phyloP scores from a whole-genome alignment of 2,113 vertebrate genomes.

The Myrmecobius fasciatus region DNA sequence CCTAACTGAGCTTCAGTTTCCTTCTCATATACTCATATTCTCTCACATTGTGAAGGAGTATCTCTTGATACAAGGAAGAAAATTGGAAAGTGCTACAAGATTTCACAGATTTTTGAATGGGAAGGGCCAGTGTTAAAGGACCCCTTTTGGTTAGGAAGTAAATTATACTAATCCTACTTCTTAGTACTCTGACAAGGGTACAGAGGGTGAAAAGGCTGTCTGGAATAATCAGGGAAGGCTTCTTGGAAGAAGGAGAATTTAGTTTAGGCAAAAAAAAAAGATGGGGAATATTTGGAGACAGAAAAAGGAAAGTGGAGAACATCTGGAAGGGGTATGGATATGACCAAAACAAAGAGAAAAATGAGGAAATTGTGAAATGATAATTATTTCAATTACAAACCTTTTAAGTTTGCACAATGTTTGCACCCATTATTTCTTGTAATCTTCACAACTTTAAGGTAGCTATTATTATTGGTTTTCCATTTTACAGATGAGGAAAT shows the following conservation, averaged over 20 bases:
- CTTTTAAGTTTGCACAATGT: background rate
- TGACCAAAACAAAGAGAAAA: background rate
- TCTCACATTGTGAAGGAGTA: background rate
- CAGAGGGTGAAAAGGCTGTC: background rate
- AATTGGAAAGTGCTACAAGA: background rate
- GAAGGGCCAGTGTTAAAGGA: background rate
- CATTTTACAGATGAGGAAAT: background rate
- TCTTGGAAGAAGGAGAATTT: background rate
- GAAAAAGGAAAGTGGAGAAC: background rate
- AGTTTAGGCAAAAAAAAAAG: background rate
- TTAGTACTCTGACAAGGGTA: background rate
- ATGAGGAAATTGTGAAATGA: background rate
- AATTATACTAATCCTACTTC: background rate
- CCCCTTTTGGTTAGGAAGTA: background rate
- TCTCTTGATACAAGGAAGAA: background rate
- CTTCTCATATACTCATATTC: background rate
- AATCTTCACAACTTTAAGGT: background rate
- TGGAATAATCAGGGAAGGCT: background rate
- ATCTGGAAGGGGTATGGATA: background rate
- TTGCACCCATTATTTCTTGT: background rate
- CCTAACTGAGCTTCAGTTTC: background rate
- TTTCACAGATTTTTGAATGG: background rate
- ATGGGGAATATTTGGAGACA: background rate
- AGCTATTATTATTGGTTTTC: background rate
- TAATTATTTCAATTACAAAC: background rate